These are phyloP conservation scores for Diuraphis noxia DNA, from an alignment of 1,140 invertebrate species.

Conservation along the genomic window DNA sequence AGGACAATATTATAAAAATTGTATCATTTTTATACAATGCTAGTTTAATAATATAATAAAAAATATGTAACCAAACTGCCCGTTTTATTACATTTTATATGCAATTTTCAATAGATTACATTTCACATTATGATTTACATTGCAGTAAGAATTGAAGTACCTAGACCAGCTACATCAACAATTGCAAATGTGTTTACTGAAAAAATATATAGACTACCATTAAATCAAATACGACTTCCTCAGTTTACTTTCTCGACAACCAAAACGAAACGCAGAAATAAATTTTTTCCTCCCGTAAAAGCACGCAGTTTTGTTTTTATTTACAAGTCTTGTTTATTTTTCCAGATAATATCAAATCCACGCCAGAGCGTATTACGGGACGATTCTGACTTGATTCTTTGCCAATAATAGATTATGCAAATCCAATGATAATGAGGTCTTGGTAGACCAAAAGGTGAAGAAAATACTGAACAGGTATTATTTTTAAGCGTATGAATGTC, in stretches of 20 bases:
- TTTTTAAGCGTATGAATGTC: neutral
- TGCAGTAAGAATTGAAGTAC: neutral
- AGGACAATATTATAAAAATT: neutral
- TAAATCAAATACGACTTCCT: neutral
- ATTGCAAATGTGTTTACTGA: neutral
- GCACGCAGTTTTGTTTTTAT: neutral
- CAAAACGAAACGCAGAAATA: neutral
- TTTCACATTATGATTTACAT: neutral
- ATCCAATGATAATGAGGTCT: neutral
- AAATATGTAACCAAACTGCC: neutral
- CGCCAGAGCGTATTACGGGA: neutral
- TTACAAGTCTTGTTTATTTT: constrained; percentile 30
- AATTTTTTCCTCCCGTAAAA: neutral
- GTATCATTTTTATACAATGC: neutral
- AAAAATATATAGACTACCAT: neutral
- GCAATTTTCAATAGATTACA: neutral
- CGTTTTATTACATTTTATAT: neutral
- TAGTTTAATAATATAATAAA: neutral
- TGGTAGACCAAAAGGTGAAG: neutral
- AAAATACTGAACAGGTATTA: neutral
- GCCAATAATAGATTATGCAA: constrained; percentile 36
- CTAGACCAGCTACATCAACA: neutral
- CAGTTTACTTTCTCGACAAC: neutral
- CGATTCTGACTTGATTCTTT: neutral
- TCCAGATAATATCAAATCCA: neutral